A percentile compares a stretch with the other conserved stretches of the same genome.
These are phyloP conservation scores for Hoplodrina ambigua DNA, from an alignment of 2,888 invertebrate species.

Conservation along the genomic window DNA sequence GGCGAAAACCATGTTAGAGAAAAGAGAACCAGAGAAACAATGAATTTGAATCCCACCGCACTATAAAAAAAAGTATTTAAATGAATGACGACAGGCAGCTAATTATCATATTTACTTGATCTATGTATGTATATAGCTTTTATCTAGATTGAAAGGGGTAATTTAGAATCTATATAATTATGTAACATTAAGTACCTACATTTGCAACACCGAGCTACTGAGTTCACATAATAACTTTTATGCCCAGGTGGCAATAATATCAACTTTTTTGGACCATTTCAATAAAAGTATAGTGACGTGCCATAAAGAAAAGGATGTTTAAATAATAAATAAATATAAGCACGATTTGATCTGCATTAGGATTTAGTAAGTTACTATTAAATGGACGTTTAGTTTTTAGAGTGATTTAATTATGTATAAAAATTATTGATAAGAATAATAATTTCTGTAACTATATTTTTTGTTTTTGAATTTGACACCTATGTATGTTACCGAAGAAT, in stretches of 20 bases:
- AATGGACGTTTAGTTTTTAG: conserved; percentile 20
- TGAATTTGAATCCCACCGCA: conserved; percentile 48
- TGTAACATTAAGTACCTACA: conserved; percentile 6
- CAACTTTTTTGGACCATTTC: conserved; percentile 11
- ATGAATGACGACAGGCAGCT: conserved; percentile 37
- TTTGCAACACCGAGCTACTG: conserved; percentile 9
- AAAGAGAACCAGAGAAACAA: conserved; percentile 67
- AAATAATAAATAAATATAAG: not conserved
- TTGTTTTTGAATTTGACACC: conserved; percentile 8
- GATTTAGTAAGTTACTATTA: conserved; percentile 11
- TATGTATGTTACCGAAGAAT: conserved; percentile 24
- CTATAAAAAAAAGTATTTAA: conserved; percentile 11
- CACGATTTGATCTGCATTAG: conserved; percentile 25
- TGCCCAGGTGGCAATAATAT: conserved; percentile 1
- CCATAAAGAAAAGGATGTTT: conserved; percentile 31
- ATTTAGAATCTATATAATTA: conserved; percentile 19
- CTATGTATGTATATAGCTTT: conserved; percentile 52
- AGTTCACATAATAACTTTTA: conserved; percentile 8
- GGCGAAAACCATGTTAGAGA: conserved; percentile 76
- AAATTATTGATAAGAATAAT: conserved; percentile 17
- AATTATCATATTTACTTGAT: conserved; percentile 36
- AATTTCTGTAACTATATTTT: conserved; percentile 10
- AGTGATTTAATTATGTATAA: conserved; percentile 7
- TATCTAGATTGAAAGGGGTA: conserved; percentile 39
- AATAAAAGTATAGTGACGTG: conserved; percentile 30